Evolutionary conservation across 2,113 vertebrate species (phyloP).

Genomic region (Gambusia holbrooki): DNA sequence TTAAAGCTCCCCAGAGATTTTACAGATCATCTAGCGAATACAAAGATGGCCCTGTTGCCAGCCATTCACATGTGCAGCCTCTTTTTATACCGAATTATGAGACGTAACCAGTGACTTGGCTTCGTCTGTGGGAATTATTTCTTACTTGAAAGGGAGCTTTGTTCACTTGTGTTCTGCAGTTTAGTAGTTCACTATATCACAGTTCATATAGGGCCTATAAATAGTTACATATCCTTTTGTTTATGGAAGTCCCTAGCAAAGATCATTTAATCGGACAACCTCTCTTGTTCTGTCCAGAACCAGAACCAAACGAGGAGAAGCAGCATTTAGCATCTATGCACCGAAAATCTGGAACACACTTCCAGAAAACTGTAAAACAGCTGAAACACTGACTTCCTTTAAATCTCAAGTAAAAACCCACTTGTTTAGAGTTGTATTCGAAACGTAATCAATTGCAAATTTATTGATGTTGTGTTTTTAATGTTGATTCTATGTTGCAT

Average conservation of each 20-base stretch:
- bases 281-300: no score
- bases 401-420: no score
- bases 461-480: no score
- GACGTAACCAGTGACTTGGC: constrained; percentile 10
- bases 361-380: no score
- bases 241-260: background rate
- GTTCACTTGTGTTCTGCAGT: constrained; percentile 1
- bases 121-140: constrained; percentile 28
- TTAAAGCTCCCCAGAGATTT: constrained; percentile 49
- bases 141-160: constrained; percentile 9
- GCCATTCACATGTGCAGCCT: constrained; percentile 38
- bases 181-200: background rate
- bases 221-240: background rate
- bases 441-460: no score
- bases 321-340: no score
- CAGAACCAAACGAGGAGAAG: no score
- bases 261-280: no score
- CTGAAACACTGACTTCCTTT: no score
- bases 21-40: constrained; percentile 52
- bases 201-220: background rate
- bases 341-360: no score
- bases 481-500: no score
- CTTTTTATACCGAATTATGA: constrained; percentile 37
- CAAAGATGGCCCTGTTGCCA: constrained; percentile 59
- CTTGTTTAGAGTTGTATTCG: no score